Evolutionary conservation across 2,888 invertebrate species (phyloP), one percentile per base, ranked within the genome.

Genomic region (Philopedon plagiatum): DNA sequence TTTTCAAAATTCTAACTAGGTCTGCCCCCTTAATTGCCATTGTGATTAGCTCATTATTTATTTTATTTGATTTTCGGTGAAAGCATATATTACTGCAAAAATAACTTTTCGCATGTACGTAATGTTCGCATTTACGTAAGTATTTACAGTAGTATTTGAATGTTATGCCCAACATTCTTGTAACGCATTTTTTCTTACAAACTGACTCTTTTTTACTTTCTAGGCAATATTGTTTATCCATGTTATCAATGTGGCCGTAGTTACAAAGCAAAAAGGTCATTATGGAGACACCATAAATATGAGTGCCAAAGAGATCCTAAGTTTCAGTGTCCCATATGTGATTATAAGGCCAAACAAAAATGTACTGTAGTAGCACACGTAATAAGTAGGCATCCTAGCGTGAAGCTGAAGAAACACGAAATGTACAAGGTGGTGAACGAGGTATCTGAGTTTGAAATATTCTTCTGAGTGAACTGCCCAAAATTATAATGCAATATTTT

Each of bases 281-380:
- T 81, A n/a, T 79, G 80, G 79, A 75, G 81, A 56, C 81, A 81
- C 56, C 75, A 76, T 13, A 80, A 79, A 46, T 80, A 80, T 71
- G 81, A 81, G 61, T 81, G 81, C 66, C 79, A 80, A 56, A 78
- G 79, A 67, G 79, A 77, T 11, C 81, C 81, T 11, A 72, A 76
- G 8, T 81, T 81, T 49, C 73, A 68, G 15, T 80, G 80, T 44
- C 63, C 74, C 1, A 56, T 76, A 19, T 80, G 80, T 44, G 58
- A 67, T 5, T 80, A 80, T 68, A 77, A 66, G 44, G 79, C 80
- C 0, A 78, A 78, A 58, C 80, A 80, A 54, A 80, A 79, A 54
- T 70, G 75, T 19, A 80, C 79, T n/a, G 77, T 80, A 5, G 77
- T 78, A 1, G 80, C 78, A 29, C 81, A 81, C 61, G 76, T 80